These are phyloP conservation scores for Cyclophora punctaria DNA, from an alignment of 2,888 invertebrate species.

Conservation along the genomic window DNA sequence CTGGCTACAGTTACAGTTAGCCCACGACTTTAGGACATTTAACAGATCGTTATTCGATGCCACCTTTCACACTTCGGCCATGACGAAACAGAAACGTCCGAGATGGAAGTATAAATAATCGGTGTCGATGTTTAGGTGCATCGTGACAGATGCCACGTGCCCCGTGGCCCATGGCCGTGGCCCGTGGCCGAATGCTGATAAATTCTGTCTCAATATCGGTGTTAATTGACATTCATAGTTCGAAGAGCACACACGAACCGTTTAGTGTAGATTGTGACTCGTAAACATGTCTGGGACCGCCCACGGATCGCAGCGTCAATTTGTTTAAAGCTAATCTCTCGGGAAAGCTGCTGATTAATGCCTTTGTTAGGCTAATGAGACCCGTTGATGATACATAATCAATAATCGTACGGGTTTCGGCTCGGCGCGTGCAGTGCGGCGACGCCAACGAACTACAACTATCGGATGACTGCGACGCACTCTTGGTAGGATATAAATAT, in stretches of 20 bases:
- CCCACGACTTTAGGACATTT: slow-evolving; percentile 11
- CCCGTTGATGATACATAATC: slow-evolving; percentile 50
- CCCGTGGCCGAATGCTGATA: slow-evolving; percentile 36
- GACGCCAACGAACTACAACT: slow-evolving; percentile 29
- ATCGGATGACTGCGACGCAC: too few species aligned
- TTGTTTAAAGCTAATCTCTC: slow-evolving; percentile 62
- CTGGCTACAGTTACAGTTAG: neutral
- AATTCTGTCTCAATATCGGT: slow-evolving; percentile 35
- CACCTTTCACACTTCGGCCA: slow-evolving; percentile 14
- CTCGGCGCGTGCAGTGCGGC: slow-evolving; percentile 8
- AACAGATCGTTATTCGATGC: slow-evolving; percentile 12
- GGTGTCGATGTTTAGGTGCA: slow-evolving; percentile 17
- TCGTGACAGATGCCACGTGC: slow-evolving; percentile 27
- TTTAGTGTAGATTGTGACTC: slow-evolving; percentile 32
- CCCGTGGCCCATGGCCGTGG: slow-evolving; percentile 32
- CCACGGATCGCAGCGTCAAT: slow-evolving; percentile 51
- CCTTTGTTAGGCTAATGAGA: slow-evolving; percentile 59
- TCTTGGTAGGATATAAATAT: too few species aligned
- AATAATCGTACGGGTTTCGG: slow-evolving; percentile 35
- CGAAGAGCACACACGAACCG: slow-evolving; percentile 26
- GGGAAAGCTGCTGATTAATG: slow-evolving; percentile 61
- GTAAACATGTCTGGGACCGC: slow-evolving; percentile 52
- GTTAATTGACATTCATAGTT: slow-evolving; percentile 46
- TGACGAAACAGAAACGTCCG: slow-evolving; percentile 8
- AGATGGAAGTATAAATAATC: slow-evolving; percentile 16